Evolutionary conservation across 2,888 invertebrate species (phyloP).

Genomic region (Panopea generosa): DNA sequence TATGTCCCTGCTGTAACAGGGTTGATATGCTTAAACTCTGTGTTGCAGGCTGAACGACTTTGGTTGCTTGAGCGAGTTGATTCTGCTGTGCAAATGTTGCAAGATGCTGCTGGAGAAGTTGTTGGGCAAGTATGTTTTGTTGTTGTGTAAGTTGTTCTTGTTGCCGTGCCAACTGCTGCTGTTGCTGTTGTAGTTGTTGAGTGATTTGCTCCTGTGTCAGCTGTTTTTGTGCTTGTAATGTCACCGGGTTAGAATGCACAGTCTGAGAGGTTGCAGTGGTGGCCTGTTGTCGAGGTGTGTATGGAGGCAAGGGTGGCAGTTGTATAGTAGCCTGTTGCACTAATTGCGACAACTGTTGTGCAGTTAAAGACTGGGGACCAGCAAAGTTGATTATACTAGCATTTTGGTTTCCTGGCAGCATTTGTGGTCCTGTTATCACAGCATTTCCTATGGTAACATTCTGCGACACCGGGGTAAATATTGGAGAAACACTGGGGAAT

Average conservation of each 20-base stretch:
- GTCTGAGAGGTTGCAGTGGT: conserved; percentile 1
- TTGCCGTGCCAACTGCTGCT: conserved; percentile 46
- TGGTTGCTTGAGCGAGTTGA: conserved; percentile 7
- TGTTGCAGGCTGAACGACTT: conserved; percentile 6
- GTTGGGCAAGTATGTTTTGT: conserved; percentile 43
- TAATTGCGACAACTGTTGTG: conserved; percentile 49
- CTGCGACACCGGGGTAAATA: conserved; percentile 21
- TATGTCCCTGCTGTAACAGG: conserved; percentile 42
- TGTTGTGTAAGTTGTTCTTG: conserved; percentile 47
- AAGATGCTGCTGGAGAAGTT: conserved; percentile 42
- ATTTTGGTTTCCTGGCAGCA: conserved; percentile 1
- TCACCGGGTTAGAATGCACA: not conserved
- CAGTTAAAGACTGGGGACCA: conserved; percentile 42
- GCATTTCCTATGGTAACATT: conserved; percentile 31
- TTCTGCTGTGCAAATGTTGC: conserved; percentile 38
- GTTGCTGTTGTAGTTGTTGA: conserved; percentile 37
- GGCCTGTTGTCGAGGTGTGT: conserved; percentile 25
- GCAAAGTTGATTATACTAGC: conserved; percentile 31
- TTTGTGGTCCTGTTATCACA: conserved; percentile 10
- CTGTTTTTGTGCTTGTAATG: conserved; percentile 4
- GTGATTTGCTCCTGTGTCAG: not conserved
- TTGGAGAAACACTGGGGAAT: conserved; percentile 12
- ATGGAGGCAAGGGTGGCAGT: conserved; percentile 49
- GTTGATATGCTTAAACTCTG: conserved; percentile 41
- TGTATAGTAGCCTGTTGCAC: conserved; percentile 50